Evolutionary conservation across 2,888 invertebrate species (phyloP).

Genomic region (Limnephilus auricula): DNA sequence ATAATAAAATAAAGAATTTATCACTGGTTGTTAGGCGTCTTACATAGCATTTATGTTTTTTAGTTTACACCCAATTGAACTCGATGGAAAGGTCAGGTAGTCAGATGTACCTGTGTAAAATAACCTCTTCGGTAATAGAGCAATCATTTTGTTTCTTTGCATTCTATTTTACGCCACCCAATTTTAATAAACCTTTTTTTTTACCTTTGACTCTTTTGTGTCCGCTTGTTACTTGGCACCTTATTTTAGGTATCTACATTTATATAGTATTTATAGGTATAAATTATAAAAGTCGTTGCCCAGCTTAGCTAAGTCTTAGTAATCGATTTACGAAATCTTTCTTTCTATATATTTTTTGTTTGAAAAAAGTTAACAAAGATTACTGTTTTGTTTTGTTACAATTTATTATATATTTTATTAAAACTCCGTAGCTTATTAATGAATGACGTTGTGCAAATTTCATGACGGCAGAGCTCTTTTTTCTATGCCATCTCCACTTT

Average conservation of each 20-base stretch:
- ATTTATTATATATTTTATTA: too few relatives aligned
- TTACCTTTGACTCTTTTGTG: not conserved
- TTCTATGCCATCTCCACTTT: not conserved
- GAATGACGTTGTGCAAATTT: too few relatives aligned
- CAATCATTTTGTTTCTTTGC: not conserved
- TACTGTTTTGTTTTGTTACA: too few relatives aligned
- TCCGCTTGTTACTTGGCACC: not conserved
- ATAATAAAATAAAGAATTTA: constrained; percentile 7
- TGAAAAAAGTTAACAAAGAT: too few relatives aligned
- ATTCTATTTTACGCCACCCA: not conserved
- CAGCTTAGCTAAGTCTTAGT: not conserved
- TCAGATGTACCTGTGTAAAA: not conserved
- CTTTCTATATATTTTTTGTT: too few relatives aligned
- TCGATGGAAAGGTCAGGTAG: not conserved
- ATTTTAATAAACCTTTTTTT: not conserved
- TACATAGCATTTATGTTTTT: not conserved
- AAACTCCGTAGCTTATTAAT: too few relatives aligned
- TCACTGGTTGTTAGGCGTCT: not conserved
- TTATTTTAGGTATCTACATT: not conserved
- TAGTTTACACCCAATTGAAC: not conserved
- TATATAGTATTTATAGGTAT: too few relatives aligned
- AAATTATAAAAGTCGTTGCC: not conserved
- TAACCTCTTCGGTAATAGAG: not conserved
- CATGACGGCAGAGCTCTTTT: not conserved
- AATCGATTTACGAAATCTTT: not conserved